Base-by-base conservation (phyloP, 2,797 vertebrate species). In the Artibeus lituratus region DNA sequence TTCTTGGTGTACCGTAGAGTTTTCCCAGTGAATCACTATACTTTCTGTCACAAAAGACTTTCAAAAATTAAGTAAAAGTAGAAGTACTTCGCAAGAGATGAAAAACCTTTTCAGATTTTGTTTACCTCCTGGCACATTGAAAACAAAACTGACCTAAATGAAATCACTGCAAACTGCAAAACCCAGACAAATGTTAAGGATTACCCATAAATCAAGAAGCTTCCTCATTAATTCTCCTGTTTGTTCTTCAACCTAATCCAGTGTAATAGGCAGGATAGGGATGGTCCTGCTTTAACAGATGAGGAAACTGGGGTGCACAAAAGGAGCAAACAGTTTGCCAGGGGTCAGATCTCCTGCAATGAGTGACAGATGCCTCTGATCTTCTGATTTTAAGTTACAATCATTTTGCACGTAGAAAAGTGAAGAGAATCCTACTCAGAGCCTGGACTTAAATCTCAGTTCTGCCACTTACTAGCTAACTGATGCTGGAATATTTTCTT, bases 1-100 rank as follows among this genome's bases (percentile, higher is more conserved):
- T 26, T 73, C 78, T 42, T 62, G 32, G 95, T 69, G 12, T 29
- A 42, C 35, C 26, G 49, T 39, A 67, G 0, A 67, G 72, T 94
- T 94, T 97, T 96, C 5, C 29, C 89, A 97, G 74, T 95, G 97
- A 97, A 96, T 97, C 91, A 26, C 42, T 59, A 5, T 3, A 14
- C 42, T 92, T 90, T 87, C 29, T 73, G 90, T 87, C 93, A 83
- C 86, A 29, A 0, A 65, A 59, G 97, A 85, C 32, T 83, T 70
- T 44, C 32, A 32, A 22, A 87, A 85, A 44, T 62, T n/a, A 81
- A 53, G 35, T 62, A 32, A 77, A 91, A 18, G 37, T 47, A 73
- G 51, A 87, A 24, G 44, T 67, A 1, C 78, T 82, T 85, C 44
- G n/a, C 55, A 90, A 89, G 84, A 91, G 86, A 49, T 42, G 22